Percentiles rank a stretch among this genome's conserved stretches.
These are phyloP conservation scores for Cirrhinus mrigala DNA, from an alignment of 2,797 vertebrate species.

Conservation along the genomic window DNA sequence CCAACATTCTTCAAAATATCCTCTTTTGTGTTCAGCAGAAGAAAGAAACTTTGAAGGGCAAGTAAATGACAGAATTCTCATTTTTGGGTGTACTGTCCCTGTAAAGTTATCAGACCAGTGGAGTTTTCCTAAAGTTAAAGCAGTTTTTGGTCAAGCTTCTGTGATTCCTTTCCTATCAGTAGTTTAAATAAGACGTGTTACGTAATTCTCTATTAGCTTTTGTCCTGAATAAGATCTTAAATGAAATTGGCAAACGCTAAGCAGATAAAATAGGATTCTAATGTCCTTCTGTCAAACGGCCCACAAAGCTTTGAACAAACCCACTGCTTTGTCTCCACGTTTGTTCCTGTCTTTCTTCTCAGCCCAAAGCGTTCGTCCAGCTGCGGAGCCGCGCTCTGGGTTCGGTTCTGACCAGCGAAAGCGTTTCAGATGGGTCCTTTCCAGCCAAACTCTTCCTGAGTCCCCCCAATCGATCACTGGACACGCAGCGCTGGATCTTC, in stretches of 20 bases:
- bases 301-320: too few relatives aligned
- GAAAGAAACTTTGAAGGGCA: too few relatives aligned
- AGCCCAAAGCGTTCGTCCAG: constrained; percentile 82
- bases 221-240: too few relatives aligned
- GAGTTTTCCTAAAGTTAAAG: background rate
- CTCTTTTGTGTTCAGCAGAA: too few relatives aligned
- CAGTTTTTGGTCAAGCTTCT: too few relatives aligned
- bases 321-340: background rate
- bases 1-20: too few relatives aligned
- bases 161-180: too few relatives aligned
- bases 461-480: constrained; percentile 65
- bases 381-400: constrained; percentile 78
- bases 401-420: constrained; percentile 76
- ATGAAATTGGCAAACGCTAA: too few relatives aligned
- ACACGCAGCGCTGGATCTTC: constrained; percentile 84
- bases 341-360: background rate
- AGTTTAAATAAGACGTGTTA: too few relatives aligned
- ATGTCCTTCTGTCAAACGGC: background rate
- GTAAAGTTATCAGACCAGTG: background rate
- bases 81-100: background rate
- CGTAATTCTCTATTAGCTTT: too few relatives aligned
- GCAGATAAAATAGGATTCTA: too few relatives aligned
- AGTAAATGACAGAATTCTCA: background rate
- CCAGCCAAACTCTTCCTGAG: constrained; percentile 72
- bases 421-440: constrained; percentile 66